Conservation (phyloP, 2,113 vertebrate genomes). For the Sturnira hondurensis region DNA sequence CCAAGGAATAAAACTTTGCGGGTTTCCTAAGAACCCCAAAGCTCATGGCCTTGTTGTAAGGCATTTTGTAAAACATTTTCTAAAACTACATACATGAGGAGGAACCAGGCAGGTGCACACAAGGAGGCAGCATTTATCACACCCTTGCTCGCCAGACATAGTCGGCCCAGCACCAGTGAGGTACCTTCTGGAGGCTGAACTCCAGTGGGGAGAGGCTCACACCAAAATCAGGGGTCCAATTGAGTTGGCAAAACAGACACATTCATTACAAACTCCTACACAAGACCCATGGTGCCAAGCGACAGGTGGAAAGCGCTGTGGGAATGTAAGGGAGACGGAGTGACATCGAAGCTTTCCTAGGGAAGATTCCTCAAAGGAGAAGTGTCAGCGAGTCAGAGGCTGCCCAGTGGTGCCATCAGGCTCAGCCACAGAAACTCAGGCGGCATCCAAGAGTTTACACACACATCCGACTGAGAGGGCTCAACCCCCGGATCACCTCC, state of each 20-base stretch:
- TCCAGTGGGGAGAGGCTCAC: neutral
- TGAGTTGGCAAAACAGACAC: neutral
- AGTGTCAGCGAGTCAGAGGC: neutral
- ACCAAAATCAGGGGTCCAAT: neutral
- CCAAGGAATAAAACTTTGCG: neutral
- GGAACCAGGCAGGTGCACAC: neutral
- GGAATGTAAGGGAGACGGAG: neutral
- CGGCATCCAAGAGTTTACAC: neutral
- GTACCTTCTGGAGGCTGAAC: neutral
- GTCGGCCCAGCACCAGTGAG: neutral
- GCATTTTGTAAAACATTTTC: neutral
- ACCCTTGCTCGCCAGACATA: accelerated
- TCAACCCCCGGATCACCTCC: neutral
- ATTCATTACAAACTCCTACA: neutral
- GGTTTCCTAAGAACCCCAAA: neutral
- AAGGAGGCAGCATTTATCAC: too few species aligned
- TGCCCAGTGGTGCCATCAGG: neutral
- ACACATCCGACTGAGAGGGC: too few species aligned
- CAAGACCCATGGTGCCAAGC: neutral
- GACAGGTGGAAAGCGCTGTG: neutral
- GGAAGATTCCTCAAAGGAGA: neutral
- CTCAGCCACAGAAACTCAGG: neutral
- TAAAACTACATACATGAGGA: neutral
- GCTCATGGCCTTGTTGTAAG: neutral
- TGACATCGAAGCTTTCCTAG: neutral